Conservation (phyloP, 2,888 invertebrate species). For the Agriopis marginaria region DNA sequence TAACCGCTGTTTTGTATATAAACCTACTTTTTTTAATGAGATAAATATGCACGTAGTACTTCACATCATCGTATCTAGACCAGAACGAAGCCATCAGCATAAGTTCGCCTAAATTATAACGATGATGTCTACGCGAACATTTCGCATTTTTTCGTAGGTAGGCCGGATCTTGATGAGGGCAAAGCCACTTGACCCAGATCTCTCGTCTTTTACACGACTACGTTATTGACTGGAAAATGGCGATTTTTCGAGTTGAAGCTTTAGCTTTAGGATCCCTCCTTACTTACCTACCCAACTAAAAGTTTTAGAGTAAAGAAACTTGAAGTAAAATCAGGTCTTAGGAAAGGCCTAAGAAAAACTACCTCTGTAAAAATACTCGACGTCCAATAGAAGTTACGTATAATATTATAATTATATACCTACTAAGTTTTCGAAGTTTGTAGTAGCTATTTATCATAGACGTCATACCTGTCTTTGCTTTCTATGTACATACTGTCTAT, state of each 20-base stretch:
- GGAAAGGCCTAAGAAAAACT: no score
- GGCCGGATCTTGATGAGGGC: constrained; percentile 28
- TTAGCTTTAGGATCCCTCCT: not conserved
- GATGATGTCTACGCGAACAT: constrained; percentile 5
- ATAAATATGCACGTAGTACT: not conserved
- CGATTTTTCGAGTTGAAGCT: constrained; percentile 1
- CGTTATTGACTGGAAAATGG: constrained; percentile 20
- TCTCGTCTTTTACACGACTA: constrained; percentile 27
- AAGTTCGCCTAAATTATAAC: constrained; percentile 17
- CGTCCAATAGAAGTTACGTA: no score
- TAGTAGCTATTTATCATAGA: no score
- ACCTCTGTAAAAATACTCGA: no score
- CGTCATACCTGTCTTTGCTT: no score
- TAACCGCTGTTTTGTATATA: no score
- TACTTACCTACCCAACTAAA: not conserved
- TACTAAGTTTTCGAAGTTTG: no score
- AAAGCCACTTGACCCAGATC: constrained; percentile 35
- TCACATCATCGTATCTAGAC: constrained; percentile 4
- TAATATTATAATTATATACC: no score
- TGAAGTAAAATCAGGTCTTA: no score
- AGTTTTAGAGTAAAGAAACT: no score
- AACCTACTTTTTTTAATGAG: not conserved
- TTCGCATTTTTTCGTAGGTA: constrained; percentile 14
- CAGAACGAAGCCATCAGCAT: constrained; percentile 5
- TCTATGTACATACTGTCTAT: no score